Conservation (phyloP, 2,888 invertebrate genomes). For the Dryobotodes eremita region DNA sequence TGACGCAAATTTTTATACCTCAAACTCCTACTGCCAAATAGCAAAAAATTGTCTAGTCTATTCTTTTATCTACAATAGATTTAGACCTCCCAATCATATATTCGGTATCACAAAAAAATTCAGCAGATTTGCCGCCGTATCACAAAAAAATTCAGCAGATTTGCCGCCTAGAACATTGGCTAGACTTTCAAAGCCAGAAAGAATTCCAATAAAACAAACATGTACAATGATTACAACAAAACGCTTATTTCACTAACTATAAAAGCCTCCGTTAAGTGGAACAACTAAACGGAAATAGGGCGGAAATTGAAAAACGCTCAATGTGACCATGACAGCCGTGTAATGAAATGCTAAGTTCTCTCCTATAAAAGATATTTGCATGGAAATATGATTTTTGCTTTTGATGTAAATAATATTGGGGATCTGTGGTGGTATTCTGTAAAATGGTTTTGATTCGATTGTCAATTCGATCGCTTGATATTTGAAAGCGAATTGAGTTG, state of each 20-base stretch:
- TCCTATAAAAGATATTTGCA: conserved; percentile 42
- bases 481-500: not conserved
- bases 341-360: conserved; percentile 56
- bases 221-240: conserved; percentile 3
- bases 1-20: not conserved
- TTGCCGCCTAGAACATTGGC: not conserved
- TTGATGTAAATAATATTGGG: conserved; percentile 20
- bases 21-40: not conserved
- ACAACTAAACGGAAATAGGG: conserved; percentile 64
- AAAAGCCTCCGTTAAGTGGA: conserved; percentile 12
- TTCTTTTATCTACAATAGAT: not conserved
- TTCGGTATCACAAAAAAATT: not conserved
- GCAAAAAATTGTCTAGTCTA: not conserved
- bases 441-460: not conserved
- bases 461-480: not conserved
- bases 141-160: not conserved
- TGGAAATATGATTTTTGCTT: conserved; percentile 42
- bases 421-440: not conserved
- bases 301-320: conserved; percentile 69
- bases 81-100: not conserved
- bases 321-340: conserved; percentile 57
- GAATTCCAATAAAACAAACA: not conserved
- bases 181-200: not conserved
- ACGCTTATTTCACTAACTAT: conserved; percentile 6
- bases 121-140: not conserved